phyloP scores from a whole-genome alignment of 2,797 vertebrate species.

The Myotis findleyi region DNA sequence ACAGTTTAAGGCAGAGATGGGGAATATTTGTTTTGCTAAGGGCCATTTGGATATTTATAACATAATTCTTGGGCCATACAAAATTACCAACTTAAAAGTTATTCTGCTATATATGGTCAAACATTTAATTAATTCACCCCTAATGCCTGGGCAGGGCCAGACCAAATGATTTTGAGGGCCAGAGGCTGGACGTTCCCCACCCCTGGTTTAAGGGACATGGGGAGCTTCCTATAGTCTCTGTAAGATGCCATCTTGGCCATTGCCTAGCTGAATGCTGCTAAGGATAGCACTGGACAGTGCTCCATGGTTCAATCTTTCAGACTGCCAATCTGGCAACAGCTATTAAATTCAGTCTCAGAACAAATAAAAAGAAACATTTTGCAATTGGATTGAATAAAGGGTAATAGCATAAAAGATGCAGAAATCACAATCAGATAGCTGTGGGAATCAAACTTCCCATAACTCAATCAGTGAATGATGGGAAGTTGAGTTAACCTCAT shows the following conservation, averaged over 20 bases:
- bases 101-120: no score
- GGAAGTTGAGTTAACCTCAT: slow-evolving; percentile 62
- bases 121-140: no score
- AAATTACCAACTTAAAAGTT: no score
- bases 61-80: no score
- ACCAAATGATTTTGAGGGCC: no score
- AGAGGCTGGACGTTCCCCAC: no score
- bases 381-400: slow-evolving; percentile 64
- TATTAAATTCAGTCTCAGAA: slow-evolving; percentile 54
- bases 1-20: background rate
- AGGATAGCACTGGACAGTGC: background rate
- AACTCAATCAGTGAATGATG: slow-evolving; percentile 66
- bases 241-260: background rate
- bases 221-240: background rate
- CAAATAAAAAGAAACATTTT: slow-evolving; percentile 71
- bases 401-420: slow-evolving; percentile 68
- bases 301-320: slow-evolving; percentile 1
- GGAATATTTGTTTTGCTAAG: no score
- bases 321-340: slow-evolving; percentile 60
- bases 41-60: no score
- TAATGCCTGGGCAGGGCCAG: no score
- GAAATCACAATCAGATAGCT: slow-evolving; percentile 53
- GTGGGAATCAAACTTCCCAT: slow-evolving; percentile 43
- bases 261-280: background rate
- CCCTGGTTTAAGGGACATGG: background rate